These are phyloP conservation scores for Bombylius discolor DNA, from an alignment of 2,888 invertebrate genomes.

Conservation along the genomic window DNA sequence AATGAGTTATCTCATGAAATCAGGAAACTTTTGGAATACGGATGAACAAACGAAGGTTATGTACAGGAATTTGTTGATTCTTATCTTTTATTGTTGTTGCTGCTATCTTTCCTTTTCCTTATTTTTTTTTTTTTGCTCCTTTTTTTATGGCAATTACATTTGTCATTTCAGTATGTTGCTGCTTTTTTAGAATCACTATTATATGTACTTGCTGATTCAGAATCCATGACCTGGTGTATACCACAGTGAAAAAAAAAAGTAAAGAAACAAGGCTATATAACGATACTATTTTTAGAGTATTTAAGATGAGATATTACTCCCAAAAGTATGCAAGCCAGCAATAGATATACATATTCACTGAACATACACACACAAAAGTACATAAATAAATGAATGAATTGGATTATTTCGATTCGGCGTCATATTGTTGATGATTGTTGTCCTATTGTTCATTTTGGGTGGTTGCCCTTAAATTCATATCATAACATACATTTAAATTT, in stretches of 20 bases:
- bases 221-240: no score
- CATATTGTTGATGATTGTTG: not conserved
- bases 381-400: no score
- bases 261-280: no score
- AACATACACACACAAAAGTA: no score
- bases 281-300: no score
- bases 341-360: not conserved
- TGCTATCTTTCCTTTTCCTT: not conserved
- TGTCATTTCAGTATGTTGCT: not conserved
- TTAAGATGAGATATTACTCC: constrained; percentile 6
- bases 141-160: not conserved
- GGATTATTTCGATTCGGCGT: not conserved
- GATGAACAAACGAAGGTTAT: not conserved
- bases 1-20: not conserved
- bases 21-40: not conserved
- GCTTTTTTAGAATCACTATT: no score
- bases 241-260: no score
- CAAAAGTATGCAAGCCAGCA: constrained; percentile 3
- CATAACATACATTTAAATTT: not conserved
- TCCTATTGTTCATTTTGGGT: not conserved
- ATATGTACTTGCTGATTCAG: no score
- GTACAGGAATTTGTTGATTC: not conserved
- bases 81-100: not conserved
- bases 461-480: no score
- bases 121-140: no score